These are phyloP conservation scores for Crotalus viridis DNA, from an alignment of 2,113 vertebrate genomes.

Conservation along the genomic window DNA sequence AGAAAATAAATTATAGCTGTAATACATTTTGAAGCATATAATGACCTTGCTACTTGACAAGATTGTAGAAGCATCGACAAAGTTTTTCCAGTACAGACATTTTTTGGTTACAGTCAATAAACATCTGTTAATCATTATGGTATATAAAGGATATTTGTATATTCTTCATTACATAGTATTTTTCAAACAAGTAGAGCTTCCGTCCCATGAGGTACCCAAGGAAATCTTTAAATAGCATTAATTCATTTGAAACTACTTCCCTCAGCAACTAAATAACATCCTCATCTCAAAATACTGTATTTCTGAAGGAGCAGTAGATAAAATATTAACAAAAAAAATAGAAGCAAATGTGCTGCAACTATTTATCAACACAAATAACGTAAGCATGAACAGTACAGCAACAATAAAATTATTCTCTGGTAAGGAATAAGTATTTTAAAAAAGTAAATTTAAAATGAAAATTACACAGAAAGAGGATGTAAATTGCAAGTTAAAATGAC, in stretches of 20 bases:
- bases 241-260: neutral
- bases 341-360: neutral
- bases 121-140: neutral
- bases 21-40: neutral
- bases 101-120: neutral
- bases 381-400: neutral
- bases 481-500: neutral
- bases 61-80: neutral
- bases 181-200: neutral
- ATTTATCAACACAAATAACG: neutral
- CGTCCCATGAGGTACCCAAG: neutral
- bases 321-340: neutral
- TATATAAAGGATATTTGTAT: neutral
- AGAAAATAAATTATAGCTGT: conserved; percentile 39
- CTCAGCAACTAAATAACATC: neutral
- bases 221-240: neutral
- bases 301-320: neutral
- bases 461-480: neutral
- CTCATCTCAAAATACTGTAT: neutral
- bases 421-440: neutral
- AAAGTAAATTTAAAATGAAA: neutral
- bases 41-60: neutral
- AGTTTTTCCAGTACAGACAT: neutral
- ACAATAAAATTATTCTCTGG: neutral
- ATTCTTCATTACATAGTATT: neutral